Evolutionary conservation across 2,113 vertebrate species (phyloP).

Genomic region (Ramphastos sulfuratus): DNA sequence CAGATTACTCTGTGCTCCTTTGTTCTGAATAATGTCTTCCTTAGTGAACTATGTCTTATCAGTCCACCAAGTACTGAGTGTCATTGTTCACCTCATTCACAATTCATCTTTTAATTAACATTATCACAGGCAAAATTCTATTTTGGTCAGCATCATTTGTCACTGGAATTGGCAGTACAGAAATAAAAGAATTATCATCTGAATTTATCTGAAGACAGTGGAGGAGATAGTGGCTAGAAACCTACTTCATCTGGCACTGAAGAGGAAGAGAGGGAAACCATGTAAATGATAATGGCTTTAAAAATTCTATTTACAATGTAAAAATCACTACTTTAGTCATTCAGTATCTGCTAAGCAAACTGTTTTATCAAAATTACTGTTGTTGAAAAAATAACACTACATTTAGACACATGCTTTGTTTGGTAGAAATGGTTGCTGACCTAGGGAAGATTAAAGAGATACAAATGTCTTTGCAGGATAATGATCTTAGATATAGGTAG

Average conservation of each 20-base stretch:
- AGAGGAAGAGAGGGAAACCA: slow-evolving; percentile 23
- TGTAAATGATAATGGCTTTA: slow-evolving; percentile 6
- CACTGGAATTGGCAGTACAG: slow-evolving; percentile 48
- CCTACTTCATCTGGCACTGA: not conserved
- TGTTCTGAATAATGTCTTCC: slow-evolving; percentile 60
- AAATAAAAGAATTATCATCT: slow-evolving; percentile 59
- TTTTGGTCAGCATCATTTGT: slow-evolving; percentile 61
- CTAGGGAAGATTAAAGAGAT: not conserved
- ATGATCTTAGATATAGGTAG: not conserved
- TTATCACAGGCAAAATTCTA: slow-evolving; percentile 64
- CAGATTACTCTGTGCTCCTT: slow-evolving; percentile 46
- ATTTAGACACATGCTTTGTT: not conserved
- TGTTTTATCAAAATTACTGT: slow-evolving; percentile 29
- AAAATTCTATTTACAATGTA: slow-evolving; percentile 31
- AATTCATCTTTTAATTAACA: slow-evolving; percentile 72
- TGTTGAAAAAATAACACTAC: not conserved
- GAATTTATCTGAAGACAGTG: slow-evolving; percentile 36
- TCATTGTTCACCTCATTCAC: slow-evolving; percentile 67
- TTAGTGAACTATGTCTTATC: slow-evolving; percentile 56
- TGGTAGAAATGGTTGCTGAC: not conserved
- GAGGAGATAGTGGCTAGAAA: slow-evolving; percentile 21
- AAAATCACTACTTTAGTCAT: slow-evolving; percentile 14
- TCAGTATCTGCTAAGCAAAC: slow-evolving; percentile 7
- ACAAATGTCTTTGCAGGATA: not conserved
- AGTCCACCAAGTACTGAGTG: slow-evolving; percentile 45